Evolutionary conservation across 2,113 vertebrate genomes (phyloP).

Genomic region (Rhea pennata): DNA sequence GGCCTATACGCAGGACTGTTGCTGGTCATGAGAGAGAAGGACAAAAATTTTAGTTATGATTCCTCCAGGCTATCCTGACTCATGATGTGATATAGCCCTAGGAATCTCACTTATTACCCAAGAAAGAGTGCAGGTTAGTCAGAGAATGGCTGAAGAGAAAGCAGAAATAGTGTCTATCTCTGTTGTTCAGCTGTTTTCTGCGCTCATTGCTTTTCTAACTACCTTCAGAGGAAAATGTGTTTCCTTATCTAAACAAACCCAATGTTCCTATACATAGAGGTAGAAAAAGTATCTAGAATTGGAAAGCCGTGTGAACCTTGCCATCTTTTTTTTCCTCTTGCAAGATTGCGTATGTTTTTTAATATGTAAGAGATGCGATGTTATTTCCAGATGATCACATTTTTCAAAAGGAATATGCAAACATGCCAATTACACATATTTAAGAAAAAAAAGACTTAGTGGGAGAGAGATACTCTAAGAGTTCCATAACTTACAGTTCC

Average conservation of each 20-base stretch:
- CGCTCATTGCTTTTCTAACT: background rate
- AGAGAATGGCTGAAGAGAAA: background rate
- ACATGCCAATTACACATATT: background rate
- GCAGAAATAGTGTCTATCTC: background rate
- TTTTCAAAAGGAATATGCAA: background rate
- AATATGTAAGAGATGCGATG: background rate
- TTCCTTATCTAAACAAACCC: background rate
- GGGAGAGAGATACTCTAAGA: background rate
- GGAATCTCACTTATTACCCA: background rate
- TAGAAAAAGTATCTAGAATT: background rate
- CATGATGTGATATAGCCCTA: background rate
- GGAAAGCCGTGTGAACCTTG: background rate
- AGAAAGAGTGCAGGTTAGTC: background rate
- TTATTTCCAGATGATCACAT: background rate
- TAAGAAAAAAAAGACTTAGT: background rate
- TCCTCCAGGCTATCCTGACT: background rate
- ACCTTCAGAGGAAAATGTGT: background rate
- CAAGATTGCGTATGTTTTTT: background rate
- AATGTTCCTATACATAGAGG: background rate
- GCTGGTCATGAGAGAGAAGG: background rate
- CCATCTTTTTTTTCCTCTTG: background rate
- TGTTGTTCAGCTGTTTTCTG: background rate
- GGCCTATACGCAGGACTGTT: background rate
- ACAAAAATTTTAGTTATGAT: background rate
- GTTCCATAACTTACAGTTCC: background rate